Conservation (phyloP, 2,888 invertebrate species). For the Drosophila leonis region DNA sequence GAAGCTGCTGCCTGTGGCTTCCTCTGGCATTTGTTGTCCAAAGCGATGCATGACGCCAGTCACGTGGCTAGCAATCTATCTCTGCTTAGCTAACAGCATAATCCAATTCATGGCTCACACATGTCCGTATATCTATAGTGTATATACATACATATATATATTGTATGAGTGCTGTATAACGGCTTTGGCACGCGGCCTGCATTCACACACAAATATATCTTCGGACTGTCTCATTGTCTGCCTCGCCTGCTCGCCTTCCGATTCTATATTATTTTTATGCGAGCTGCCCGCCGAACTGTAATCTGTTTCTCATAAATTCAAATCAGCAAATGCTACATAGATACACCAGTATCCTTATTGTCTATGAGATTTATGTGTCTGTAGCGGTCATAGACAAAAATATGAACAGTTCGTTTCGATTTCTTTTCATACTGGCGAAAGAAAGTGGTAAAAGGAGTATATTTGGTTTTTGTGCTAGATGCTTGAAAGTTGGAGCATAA, state of each 20-base stretch:
- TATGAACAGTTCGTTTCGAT: constrained; percentile 68
- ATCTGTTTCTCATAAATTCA: constrained; percentile 84
- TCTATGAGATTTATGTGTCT: constrained; percentile 83
- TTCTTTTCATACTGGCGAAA: constrained; percentile 5
- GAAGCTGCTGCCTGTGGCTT: constrained; percentile 49
- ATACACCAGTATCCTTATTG: constrained; percentile 46
- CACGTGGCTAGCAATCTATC: constrained; percentile 46
- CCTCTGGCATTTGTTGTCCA: constrained; percentile 59
- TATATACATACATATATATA: background rate
- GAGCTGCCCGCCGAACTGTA: constrained; percentile 58
- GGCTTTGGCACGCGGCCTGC: constrained; percentile 59
- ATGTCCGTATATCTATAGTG: background rate
- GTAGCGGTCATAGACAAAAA: constrained; percentile 59
- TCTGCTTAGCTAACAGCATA: constrained; percentile 2
- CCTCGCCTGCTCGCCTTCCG: constrained; percentile 31
- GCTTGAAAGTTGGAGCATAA: background rate
- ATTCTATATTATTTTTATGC: constrained; percentile 23
- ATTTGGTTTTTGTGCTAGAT: background rate
- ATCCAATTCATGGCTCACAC: constrained; percentile 11
- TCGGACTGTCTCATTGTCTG: constrained; percentile 30
- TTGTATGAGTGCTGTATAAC: constrained; percentile 17
- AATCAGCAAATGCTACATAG: constrained; percentile 65
- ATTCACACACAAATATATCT: constrained; percentile 32
- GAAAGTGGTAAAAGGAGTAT: background rate
- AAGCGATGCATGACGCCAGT: constrained; percentile 43